These are phyloP conservation scores for Drosophila anomalata DNA, from an alignment of 2,888 invertebrate species.

Conservation along the genomic window DNA sequence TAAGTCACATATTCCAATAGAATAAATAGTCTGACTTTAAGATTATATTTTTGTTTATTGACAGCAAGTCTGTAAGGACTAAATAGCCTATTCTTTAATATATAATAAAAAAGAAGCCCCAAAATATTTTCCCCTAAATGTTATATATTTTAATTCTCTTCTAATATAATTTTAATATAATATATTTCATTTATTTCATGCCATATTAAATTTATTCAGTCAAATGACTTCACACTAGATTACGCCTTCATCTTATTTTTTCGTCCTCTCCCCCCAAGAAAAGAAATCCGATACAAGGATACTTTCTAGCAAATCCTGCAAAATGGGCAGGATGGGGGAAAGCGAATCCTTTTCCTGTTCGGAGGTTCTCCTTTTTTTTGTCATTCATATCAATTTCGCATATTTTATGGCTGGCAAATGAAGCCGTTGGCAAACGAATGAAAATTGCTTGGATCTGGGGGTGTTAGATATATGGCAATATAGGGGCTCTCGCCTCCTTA, in stretches of 20 bases:
- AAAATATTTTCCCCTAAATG: neutral
- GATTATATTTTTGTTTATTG: too few relatives aligned
- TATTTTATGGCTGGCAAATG: slow-evolving; percentile 47
- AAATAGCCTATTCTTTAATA: too few relatives aligned
- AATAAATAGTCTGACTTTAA: too few relatives aligned
- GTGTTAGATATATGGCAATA: neutral
- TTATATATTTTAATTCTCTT: neutral
- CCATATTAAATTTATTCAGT: slow-evolving; percentile 46
- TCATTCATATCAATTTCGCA: slow-evolving; percentile 55
- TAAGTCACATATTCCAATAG: too few relatives aligned
- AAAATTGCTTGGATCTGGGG: slow-evolving; percentile 13
- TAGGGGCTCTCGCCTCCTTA: neutral
- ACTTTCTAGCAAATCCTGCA: slow-evolving; percentile 1
- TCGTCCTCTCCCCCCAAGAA: neutral
- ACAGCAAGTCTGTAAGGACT: too few relatives aligned
- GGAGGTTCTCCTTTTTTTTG: slow-evolving; percentile 10
- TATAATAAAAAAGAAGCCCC: too few relatives aligned
- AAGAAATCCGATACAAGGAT: slow-evolving; percentile 12
- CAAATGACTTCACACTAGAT: slow-evolving; percentile 67
- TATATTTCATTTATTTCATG: slow-evolving; percentile 22
- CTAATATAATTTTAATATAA: neutral
- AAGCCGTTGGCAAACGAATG: slow-evolving; percentile 28
- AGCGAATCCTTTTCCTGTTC: slow-evolving; percentile 18
- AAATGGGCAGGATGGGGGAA: neutral
- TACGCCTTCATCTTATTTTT: slow-evolving; percentile 28